A percentile compares a stretch with the other conserved stretches of the same genome.
phyloP scores from a whole-genome alignment of 2,888 invertebrate genomes.

The Neoascia interrupta region DNA sequence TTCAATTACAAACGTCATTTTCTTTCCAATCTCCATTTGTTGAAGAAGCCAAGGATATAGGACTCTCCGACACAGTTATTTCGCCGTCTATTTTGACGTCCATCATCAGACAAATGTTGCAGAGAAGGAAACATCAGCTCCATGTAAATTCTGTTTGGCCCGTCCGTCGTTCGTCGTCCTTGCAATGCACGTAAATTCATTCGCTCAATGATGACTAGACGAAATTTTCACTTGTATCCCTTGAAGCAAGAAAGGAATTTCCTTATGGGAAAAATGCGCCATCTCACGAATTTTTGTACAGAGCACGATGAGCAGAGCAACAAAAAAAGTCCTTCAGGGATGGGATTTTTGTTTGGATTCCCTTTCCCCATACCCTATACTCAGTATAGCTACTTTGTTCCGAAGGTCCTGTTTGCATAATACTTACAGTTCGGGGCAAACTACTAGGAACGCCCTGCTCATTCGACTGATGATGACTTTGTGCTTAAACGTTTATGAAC shows the following conservation, averaged over 20 bases:
- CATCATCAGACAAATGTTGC: constrained; percentile 66
- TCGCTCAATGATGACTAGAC: constrained; percentile 46
- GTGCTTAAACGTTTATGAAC: constrained; percentile 67
- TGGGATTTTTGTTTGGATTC: constrained; percentile 29
- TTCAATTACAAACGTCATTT: constrained; percentile 68
- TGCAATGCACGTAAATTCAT: constrained; percentile 37
- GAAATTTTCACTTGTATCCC: constrained; percentile 45
- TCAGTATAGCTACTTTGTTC: constrained; percentile 57
- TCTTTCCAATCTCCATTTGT: constrained; percentile 63
- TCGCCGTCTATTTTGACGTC: constrained; percentile 21
- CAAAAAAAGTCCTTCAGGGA: not conserved
- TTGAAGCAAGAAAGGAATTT: constrained; percentile 20
- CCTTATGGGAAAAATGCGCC: constrained; percentile 54
- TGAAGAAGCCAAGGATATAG: constrained; percentile 5
- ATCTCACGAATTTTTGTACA: constrained; percentile 44
- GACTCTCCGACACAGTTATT: not conserved
- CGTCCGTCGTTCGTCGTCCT: no score
- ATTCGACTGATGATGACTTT: constrained; percentile 63
- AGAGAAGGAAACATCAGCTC: constrained; percentile 52
- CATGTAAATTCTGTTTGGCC: constrained; percentile 34
- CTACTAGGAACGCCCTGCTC: constrained; percentile 22
- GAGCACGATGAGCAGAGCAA: not conserved
- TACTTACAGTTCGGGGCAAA: constrained; percentile 54
- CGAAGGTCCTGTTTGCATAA: constrained; percentile 60
- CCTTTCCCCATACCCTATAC: no score